Base-by-base conservation (phyloP, 2,113 vertebrate genomes). In the Vidua macroura region DNA sequence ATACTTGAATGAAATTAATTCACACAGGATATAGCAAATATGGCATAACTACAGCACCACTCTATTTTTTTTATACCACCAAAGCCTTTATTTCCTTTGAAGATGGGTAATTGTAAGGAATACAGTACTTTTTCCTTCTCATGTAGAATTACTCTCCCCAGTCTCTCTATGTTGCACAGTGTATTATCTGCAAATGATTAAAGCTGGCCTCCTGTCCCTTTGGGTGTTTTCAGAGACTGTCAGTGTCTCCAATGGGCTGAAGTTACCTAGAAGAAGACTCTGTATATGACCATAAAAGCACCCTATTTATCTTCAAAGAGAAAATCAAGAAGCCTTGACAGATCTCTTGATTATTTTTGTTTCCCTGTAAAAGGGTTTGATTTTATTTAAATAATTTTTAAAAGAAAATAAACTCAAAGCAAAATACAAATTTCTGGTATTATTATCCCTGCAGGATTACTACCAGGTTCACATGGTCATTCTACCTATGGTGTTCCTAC, bases 21-120 rank as follows among this genome's bases (percentile, higher is more conserved):
- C 80, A 77, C 44, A 90, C 20, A 81, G 55, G 64, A 95, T 95
- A 72, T 52, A 90, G 74, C 31, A 43, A 73, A 77, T 68, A 68
- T 13, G 21, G 73, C 49, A 37, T 68, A 70, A 62, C 60, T 78
- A 67, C 41, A 81, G 63, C 86, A 94, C 37, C 22, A 46, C 52
- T 70, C 16, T 55, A 24, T 46, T 52, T 55, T 25, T 59, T 58
- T 48, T 49, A 46, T 81, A 75, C 35, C 27, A 69, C 80, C 49
- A 96, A 96, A 96, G 87, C 53, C 30, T 77, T 82, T 95, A 74
- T 58, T 88, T 80, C 72, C 90, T 97, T 98, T 98, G 97, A 98
- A 96, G 93, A 83, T 2, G 60, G 74, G 49, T 73, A 92, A 96
- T 91, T 92, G 46, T 78, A 92, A 84, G 73, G 63, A 86, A 76